Evolutionary conservation across 2,113 vertebrate species (phyloP).

Genomic region (Tetraodon nigroviridis): DNA sequence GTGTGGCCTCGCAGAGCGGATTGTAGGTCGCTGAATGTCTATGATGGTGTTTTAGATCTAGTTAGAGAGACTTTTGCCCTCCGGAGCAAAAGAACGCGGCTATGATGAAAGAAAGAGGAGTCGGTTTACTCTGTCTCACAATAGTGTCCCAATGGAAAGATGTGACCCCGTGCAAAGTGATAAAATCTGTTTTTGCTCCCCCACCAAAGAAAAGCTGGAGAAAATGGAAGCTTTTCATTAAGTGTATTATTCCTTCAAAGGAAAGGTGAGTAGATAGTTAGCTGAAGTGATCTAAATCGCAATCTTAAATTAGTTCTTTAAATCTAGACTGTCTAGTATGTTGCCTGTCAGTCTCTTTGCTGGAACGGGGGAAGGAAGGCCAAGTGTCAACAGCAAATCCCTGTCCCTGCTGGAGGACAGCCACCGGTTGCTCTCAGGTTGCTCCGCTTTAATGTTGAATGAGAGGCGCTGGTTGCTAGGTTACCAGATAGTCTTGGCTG

Average conservation of each 20-base stretch:
- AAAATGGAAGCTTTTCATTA: slow-evolving; percentile 16
- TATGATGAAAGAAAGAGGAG: slow-evolving; percentile 56
- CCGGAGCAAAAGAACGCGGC: slow-evolving; percentile 50
- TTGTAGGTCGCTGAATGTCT: slow-evolving; percentile 17
- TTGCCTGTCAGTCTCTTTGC: slow-evolving; percentile 8
- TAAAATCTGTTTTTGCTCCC: slow-evolving; percentile 42
- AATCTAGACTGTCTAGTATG: neutral
- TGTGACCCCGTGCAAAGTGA: slow-evolving; percentile 36
- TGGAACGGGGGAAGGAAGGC: slow-evolving; percentile 13
- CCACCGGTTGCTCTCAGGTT: slow-evolving; percentile 58
- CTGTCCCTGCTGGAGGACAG: slow-evolving; percentile 37
- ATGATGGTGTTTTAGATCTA: slow-evolving; percentile 31
- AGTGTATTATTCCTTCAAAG: neutral
- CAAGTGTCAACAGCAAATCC: slow-evolving; percentile 56
- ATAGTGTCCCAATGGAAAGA: slow-evolving; percentile 57
- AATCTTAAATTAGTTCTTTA: neutral
- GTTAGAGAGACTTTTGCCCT: slow-evolving; percentile 15
- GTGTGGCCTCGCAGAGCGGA: slow-evolving; percentile 19
- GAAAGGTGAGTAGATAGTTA: neutral
- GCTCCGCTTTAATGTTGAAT: slow-evolving; percentile 71
- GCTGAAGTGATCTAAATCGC: neutral
- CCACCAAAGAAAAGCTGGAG: slow-evolving; percentile 13
- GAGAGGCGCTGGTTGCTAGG: slow-evolving; percentile 64
- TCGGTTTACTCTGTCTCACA: slow-evolving; percentile 63
- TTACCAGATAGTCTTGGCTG: slow-evolving; percentile 43